Evolutionary conservation across 2,888 invertebrate genomes (phyloP).

Genomic region (Heliconius hortense): DNA sequence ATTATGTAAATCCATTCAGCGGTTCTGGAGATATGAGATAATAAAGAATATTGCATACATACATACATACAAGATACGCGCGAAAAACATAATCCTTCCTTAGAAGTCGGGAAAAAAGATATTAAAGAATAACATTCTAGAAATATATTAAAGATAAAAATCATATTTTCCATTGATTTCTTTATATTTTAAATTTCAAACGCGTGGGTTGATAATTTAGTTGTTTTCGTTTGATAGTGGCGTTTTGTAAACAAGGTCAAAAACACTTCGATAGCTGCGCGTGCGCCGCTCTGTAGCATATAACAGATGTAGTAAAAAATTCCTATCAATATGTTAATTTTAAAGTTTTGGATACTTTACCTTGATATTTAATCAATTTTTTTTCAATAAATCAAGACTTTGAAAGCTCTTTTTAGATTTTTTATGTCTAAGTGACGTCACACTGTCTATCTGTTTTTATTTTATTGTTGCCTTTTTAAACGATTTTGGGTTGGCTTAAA

Average conservation of each 20-base stretch:
- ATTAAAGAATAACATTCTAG: neutral
- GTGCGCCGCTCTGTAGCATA: neutral
- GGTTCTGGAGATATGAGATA: no score
- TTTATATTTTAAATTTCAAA: neutral
- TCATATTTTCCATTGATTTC: neutral
- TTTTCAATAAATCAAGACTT: neutral
- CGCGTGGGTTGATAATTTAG: slow-evolving; percentile 38
- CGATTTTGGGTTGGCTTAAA: no score
- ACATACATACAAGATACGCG: no score
- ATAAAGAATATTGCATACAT: no score
- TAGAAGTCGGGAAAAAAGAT: no score
- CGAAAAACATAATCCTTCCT: no score
- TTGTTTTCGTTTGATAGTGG: slow-evolving; percentile 39
- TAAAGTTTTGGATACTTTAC: neutral
- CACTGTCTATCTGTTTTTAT: neutral
- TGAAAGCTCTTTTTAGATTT: neutral
- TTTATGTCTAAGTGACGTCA: neutral
- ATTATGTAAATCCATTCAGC: no score
- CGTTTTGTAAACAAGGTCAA: slow-evolving; percentile 40
- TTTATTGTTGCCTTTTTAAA: no score
- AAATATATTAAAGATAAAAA: neutral
- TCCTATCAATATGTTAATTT: neutral
- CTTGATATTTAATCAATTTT: neutral
- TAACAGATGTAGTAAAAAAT: slow-evolving; percentile 6
- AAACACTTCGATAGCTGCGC: slow-evolving; percentile 33